A percentile compares a stretch with the other conserved stretches of the same genome.
Evolutionary conservation across 2,797 vertebrate genomes (phyloP).

Genomic region (Macroramphosus scolopax): DNA sequence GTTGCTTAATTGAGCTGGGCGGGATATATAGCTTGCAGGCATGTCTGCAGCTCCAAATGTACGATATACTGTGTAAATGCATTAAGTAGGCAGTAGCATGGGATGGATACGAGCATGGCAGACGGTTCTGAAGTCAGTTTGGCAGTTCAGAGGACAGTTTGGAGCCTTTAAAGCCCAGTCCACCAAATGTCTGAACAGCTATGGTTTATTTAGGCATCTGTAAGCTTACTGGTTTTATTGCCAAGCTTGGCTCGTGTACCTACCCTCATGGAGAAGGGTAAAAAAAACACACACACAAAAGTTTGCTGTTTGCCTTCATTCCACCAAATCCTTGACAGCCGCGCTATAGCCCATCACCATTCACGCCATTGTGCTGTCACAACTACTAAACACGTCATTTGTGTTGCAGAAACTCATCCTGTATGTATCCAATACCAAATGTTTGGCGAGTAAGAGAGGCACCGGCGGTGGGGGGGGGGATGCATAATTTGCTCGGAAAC

Average conservation of each 20-base stretch:
- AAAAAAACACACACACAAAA: slow-evolving; percentile 52
- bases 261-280: slow-evolving; percentile 46
- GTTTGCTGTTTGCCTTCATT: slow-evolving; percentile 73
- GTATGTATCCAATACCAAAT: slow-evolving; percentile 77
- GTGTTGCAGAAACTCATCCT: slow-evolving; percentile 73
- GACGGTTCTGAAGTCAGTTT: slow-evolving; percentile 69
- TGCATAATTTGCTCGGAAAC: slow-evolving; percentile 80
- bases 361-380: slow-evolving; percentile 72
- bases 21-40: slow-evolving; percentile 6
- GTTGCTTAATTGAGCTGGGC: not conserved
- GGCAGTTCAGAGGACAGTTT: slow-evolving; percentile 69
- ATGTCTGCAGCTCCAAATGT: slow-evolving; percentile 25
- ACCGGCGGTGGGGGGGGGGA: slow-evolving; percentile 24
- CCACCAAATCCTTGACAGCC: slow-evolving; percentile 75
- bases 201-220: slow-evolving; percentile 80
- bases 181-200: slow-evolving; percentile 77
- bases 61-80: slow-evolving; percentile 46
- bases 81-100: slow-evolving; percentile 50
- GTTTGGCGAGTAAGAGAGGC: slow-evolving; percentile 63
- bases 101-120: slow-evolving; percentile 59
- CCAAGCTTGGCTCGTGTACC: slow-evolving; percentile 74
- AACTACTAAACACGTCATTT: slow-evolving; percentile 75
- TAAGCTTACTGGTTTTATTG: slow-evolving; percentile 68
- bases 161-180: slow-evolving; percentile 67
- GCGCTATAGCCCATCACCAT: slow-evolving; percentile 71